phyloP scores from a whole-genome alignment of 2,113 vertebrate species.

The Turnix velox region DNA sequence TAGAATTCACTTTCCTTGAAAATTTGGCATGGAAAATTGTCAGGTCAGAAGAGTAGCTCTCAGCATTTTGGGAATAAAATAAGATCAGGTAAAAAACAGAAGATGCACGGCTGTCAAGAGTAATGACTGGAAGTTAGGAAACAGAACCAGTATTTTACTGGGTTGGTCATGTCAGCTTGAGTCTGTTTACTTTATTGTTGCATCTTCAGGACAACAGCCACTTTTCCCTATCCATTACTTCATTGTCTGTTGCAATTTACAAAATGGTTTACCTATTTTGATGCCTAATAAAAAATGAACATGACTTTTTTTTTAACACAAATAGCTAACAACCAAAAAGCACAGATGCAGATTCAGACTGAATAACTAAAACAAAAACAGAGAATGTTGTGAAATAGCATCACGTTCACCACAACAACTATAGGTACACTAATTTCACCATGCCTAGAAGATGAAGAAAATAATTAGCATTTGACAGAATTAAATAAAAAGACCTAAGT shows the following conservation, averaged over 20 bases:
- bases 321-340: background rate
- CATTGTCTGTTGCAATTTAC: background rate
- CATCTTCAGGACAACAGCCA: background rate
- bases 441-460: background rate
- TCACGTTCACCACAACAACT: background rate
- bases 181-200: background rate
- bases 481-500: background rate
- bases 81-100: background rate
- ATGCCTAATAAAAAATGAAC: background rate
- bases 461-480: background rate
- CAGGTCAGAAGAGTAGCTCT: background rate
- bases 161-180: background rate
- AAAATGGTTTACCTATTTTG: background rate
- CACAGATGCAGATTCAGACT: background rate
- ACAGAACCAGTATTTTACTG: background rate
- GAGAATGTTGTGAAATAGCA: background rate
- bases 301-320: background rate
- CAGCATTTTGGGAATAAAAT: background rate
- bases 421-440: background rate
- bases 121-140: background rate
- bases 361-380: background rate
- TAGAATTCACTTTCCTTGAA: background rate
- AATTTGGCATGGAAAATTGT: background rate
- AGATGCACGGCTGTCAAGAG: background rate
- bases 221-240: background rate